A percentile compares a stretch with the other conserved stretches of the same genome.
These are phyloP conservation scores for Corapipo altera DNA, from an alignment of 2,113 vertebrate genomes.

Conservation along the genomic window DNA sequence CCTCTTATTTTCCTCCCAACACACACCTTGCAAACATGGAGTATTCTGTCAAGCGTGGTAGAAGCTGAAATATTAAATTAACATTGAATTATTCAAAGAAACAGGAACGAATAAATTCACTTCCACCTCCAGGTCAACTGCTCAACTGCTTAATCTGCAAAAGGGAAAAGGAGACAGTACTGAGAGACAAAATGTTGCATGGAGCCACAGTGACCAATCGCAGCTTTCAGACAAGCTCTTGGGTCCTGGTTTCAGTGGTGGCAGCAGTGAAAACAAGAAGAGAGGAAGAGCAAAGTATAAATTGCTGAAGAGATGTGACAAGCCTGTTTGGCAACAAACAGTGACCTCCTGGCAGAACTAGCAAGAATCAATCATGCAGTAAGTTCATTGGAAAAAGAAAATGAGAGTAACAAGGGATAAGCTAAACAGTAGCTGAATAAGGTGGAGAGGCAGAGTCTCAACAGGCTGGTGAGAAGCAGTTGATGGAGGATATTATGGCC, in stretches of 20 bases:
- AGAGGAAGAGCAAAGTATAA: background rate
- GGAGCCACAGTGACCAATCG: background rate
- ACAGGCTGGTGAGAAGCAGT: background rate
- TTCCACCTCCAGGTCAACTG: background rate
- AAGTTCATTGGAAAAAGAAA: slow-evolving; percentile 13
- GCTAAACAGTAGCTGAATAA: background rate
- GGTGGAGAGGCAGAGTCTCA: background rate
- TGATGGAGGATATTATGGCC: background rate
- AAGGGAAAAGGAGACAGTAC: background rate
- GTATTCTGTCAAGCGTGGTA: background rate
- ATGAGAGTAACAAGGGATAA: background rate
- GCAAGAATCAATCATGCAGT: slow-evolving; percentile 11
- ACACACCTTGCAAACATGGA: background rate
- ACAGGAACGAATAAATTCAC: background rate
- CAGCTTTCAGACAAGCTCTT: background rate
- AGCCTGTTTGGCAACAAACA: slow-evolving; percentile 7
- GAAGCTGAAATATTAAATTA: background rate
- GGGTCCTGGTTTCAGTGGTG: background rate
- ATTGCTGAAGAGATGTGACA: background rate
- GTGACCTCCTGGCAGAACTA: background rate
- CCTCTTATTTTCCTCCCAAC: background rate
- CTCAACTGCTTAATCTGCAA: background rate
- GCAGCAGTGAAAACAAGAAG: background rate
- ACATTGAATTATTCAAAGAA: background rate
- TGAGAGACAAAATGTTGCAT: background rate